phyloP scores from a whole-genome alignment of 1,140 invertebrate genomes.

The Caenorhabditis tropicalis region DNA sequence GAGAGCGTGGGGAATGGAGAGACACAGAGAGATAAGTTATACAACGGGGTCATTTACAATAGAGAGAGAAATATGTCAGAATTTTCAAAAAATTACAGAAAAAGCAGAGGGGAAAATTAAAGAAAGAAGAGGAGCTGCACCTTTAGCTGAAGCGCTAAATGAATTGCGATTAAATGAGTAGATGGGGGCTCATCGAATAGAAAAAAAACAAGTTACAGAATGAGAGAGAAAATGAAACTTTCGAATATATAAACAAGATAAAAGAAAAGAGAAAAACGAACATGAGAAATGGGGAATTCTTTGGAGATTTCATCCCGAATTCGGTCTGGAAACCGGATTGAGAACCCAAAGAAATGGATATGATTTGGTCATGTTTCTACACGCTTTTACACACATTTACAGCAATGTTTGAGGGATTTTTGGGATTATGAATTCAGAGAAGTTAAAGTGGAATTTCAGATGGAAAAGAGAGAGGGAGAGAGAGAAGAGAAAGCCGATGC shows the following conservation, averaged over 20 bases:
- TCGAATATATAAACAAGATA: conserved; percentile 38
- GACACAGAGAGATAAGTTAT: conserved; percentile 27
- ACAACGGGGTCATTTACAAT: not conserved
- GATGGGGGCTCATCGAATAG: conserved; percentile 38
- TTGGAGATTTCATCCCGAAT: not conserved
- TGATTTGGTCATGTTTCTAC: conserved; percentile 36
- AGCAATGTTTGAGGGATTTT: not conserved
- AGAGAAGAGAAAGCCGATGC: not conserved
- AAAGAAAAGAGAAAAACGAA: conserved; percentile 2
- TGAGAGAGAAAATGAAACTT: not conserved
- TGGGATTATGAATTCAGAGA: not conserved
- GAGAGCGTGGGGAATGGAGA: not conserved
- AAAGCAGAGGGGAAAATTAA: not conserved
- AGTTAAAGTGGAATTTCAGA: no score
- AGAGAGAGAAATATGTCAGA: not conserved
- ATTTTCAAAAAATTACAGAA: not conserved
- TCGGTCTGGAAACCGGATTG: not conserved
- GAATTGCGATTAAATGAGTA: not conserved
- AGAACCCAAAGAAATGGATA: not conserved
- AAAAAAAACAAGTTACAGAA: not conserved
- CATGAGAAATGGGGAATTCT: not conserved
- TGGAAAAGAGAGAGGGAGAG: not conserved
- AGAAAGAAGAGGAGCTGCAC: conserved; percentile 25
- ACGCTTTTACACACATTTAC: conserved; percentile 25
- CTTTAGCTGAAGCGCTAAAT: conserved; percentile 44